These are phyloP conservation scores for Chionodraco myersi DNA, from an alignment of 2,113 vertebrate species.

Conservation along the genomic window DNA sequence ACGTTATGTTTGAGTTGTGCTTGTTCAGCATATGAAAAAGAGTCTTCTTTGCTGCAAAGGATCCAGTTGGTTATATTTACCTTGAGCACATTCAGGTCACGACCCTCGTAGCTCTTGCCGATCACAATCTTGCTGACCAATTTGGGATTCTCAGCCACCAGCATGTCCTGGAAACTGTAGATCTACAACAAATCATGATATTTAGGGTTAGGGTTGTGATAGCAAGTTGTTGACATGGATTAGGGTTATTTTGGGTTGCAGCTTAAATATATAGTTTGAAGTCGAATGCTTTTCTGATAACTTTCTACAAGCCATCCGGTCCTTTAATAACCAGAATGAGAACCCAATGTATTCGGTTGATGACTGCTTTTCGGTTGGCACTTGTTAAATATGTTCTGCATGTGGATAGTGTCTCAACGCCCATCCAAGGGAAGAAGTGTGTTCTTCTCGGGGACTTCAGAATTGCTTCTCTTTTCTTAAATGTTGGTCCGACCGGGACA, in stretches of 20 bases:
- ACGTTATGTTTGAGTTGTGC: not conserved
- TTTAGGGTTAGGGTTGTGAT: too few relatives aligned
- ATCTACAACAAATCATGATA: conserved; percentile 80
- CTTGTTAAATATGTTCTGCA: not conserved
- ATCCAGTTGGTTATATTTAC: conserved; percentile 68
- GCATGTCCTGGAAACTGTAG: conserved; percentile 89
- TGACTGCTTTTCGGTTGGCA: too few relatives aligned
- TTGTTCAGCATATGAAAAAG: too few relatives aligned
- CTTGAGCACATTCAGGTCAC: conserved; percentile 90
- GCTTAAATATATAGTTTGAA: not conserved
- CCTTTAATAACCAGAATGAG: not conserved
- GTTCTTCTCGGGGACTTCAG: not conserved
- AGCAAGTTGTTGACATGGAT: too few relatives aligned
- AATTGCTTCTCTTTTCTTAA: not conserved
- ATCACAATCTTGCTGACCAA: conserved; percentile 90
- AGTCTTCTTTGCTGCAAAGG: not conserved
- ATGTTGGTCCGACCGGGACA: not conserved
- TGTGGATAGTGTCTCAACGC: not conserved
- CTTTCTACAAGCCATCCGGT: too few relatives aligned
- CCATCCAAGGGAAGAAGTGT: too few relatives aligned
- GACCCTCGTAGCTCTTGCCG: conserved; percentile 88
- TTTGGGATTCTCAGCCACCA: conserved; percentile 86
- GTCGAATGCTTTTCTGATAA: not conserved
- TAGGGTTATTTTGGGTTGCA: not conserved
- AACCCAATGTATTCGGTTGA: not conserved